Evolutionary conservation across 2,888 invertebrate genomes (phyloP), one percentile per base, ranked within the genome.

Genomic region (Lydus trimaculatus): DNA sequence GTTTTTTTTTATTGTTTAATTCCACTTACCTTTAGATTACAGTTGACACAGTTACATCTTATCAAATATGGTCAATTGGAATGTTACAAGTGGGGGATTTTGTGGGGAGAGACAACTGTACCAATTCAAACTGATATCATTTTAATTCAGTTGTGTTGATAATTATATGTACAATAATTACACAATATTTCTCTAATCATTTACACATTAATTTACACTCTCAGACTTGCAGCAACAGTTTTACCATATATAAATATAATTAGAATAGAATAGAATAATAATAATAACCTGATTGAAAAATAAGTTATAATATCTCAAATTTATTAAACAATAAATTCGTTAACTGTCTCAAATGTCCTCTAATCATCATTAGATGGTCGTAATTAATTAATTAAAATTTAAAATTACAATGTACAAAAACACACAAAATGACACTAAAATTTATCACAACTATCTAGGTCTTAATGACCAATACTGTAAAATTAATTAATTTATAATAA

Each of bases 391-490:
- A 5, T 63, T 20, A 23, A 15, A 25, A 63, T 1, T 11, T 17
- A 61, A n/a, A 31, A 60, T 20, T 31, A 60, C 11, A 31, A 33
- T 28, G n/a, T 17, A 60, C 28, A 61, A 52, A 62, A 61, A 63
- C 58, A 67, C 52, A 56, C 65, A 63, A 66, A 66, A 75, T 74
- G 74, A 76, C 75, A 76, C 75, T 72, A 71, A 70, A 56, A 59
- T 69, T 77, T 77, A 77, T 77, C 77, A 77, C 77, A 77, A 77
- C 75, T 74, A 73, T 70, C 64, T 20, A 64, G 71, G 63, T 61
- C 66, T 59, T 63, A n/a, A 33, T 63, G 73, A 65, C 73, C 75
- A 77, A 75, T 77, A 79, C 76, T 75, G 73, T 69, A 73, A 72
- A 64, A 69, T 71, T 52, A 52, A 8, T 52, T 52, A 23, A n/a